Percentiles rank a stretch among this genome's conserved stretches.
These are phyloP conservation scores for Lacerta bilineata DNA, from an alignment of 2,797 vertebrate genomes.

Conservation along the genomic window DNA sequence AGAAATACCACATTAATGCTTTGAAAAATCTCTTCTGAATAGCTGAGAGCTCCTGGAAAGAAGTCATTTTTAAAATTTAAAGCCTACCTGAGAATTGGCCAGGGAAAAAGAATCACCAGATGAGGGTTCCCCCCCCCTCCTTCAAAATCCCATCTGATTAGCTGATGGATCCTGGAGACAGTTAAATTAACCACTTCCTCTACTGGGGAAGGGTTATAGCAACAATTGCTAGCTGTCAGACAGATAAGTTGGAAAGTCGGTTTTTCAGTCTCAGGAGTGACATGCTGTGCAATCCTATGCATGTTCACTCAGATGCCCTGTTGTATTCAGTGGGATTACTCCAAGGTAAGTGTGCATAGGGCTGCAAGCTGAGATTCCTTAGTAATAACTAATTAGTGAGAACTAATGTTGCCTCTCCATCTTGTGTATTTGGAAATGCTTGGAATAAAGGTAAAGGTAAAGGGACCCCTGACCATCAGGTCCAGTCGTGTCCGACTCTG, in stretches of 20 bases:
- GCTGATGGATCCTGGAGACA: conserved; percentile 9
- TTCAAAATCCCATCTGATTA: conserved; percentile 25
- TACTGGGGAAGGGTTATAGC: conserved; percentile 5
- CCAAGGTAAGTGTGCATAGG: not conserved
- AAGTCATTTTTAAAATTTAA: conserved; percentile 45
- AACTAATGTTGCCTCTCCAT: not conserved
- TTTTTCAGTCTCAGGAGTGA: not conserved
- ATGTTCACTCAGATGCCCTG: not conserved
- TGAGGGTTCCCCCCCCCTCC: not conserved
- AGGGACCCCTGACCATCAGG: no score
- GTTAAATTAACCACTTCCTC: conserved; percentile 30
- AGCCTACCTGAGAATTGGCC: conserved; percentile 15
- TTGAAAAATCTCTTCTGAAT: conserved; percentile 29
- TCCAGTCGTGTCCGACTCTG: no score
- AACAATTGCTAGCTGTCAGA: not conserved
- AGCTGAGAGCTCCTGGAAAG: conserved; percentile 14
- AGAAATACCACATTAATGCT: conserved; percentile 35
- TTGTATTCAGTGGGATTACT: not conserved
- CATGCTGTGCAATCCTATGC: not conserved
- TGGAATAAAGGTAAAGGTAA: no score
- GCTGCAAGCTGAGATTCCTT: not conserved
- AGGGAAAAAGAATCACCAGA: conserved; percentile 21
- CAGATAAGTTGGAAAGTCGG: no score
- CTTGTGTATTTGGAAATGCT: no score
- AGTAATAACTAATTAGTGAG: not conserved